Evolutionary conservation across 2,888 invertebrate species (phyloP).

Genomic region (Bombylius discolor): DNA sequence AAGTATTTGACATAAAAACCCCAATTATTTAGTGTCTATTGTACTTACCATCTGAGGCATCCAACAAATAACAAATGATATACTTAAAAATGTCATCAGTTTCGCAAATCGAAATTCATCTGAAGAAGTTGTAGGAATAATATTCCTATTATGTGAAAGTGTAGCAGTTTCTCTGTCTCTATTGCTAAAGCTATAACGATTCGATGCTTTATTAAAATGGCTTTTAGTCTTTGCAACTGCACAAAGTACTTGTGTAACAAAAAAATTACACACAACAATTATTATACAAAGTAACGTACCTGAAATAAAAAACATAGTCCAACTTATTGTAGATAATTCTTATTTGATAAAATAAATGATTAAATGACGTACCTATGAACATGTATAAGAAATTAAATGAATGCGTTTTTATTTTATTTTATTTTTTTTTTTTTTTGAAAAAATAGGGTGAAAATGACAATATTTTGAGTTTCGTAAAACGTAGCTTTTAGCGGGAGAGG

Average conservation of each 20-base stretch:
- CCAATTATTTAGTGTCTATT: no score
- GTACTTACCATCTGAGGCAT: conserved; percentile 72
- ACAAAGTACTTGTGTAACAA: conserved; percentile 62
- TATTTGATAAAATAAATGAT: no score
- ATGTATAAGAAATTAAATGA: no score
- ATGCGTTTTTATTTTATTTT: no score
- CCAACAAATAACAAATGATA: conserved; percentile 76
- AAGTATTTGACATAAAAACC: no score
- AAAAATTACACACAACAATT: conserved; percentile 71
- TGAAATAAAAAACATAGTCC: conserved; percentile 25
- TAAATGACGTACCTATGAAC: no score
- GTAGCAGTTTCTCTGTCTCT: conserved; percentile 17
- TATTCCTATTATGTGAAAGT: not conserved
- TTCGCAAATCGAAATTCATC: conserved; percentile 77
- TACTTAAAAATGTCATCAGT: conserved; percentile 69
- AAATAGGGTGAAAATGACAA: not conserved
- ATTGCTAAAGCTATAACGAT: conserved; percentile 28
- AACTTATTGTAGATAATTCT: no score
- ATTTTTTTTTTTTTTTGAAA: no score
- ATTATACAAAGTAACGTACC: conserved; percentile 58
- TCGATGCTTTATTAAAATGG: conserved; percentile 23
- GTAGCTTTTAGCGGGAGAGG: no score
- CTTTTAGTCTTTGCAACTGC: conserved; percentile 33
- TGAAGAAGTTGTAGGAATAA: conserved; percentile 34
- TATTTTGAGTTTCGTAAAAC: no score